Conservation (phyloP, 2,113 vertebrate genomes). For the Hippocampus abdominalis region DNA sequence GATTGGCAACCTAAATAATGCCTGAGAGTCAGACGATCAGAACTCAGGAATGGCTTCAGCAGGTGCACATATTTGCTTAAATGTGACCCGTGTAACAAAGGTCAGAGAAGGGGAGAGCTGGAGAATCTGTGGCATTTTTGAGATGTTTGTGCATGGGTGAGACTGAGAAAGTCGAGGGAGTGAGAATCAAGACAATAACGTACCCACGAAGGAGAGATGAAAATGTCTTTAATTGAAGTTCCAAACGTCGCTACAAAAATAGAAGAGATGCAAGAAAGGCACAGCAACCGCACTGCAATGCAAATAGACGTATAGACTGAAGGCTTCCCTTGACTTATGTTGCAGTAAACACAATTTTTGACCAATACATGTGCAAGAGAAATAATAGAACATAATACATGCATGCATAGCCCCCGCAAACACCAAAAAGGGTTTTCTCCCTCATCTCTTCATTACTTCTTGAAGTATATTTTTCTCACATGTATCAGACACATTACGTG, state of each 20-base stretch:
- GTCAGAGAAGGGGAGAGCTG: not conserved
- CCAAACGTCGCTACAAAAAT: not conserved
- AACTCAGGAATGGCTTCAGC: conserved; percentile 3
- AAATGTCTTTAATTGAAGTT: not conserved
- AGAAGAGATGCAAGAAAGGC: not conserved
- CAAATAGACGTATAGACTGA: not conserved
- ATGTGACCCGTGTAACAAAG: not conserved
- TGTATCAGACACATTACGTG: not conserved
- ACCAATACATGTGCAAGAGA: not conserved
- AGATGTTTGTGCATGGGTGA: not conserved
- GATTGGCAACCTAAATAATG: conserved; percentile 16
- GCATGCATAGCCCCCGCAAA: no score
- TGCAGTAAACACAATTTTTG: not conserved
- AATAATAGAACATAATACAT: not conserved
- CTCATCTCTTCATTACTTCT: not conserved
- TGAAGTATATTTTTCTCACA: not conserved
- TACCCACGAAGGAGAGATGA: not conserved
- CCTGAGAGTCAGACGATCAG: conserved; percentile 10
- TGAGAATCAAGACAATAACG: not conserved
- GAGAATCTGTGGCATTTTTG: not conserved
- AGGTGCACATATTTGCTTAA: conserved; percentile 11
- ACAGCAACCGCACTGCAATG: not conserved
- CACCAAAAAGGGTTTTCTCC: not conserved
- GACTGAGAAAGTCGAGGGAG: not conserved
- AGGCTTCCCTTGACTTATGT: not conserved